Evolutionary conservation across 1,140 invertebrate genomes (phyloP).

Genomic region (Neuroterus valhalla): DNA sequence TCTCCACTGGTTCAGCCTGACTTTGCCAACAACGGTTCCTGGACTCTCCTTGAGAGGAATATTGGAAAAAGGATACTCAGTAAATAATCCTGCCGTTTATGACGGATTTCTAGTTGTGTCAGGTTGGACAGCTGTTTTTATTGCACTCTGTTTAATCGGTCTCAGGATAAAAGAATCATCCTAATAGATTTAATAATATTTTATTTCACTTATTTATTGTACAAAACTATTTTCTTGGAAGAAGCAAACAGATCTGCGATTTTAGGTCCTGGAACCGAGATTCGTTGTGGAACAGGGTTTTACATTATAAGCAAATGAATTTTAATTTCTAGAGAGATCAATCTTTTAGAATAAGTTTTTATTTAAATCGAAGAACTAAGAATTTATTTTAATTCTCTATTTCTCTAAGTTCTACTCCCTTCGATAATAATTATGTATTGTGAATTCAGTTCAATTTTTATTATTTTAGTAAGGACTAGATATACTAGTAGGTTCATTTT

Average conservation of each 20-base stretch:
- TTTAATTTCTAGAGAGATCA: too few relatives aligned
- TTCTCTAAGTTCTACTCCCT: not conserved
- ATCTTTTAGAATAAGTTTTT: not conserved
- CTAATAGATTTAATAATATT: not conserved
- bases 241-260: not conserved
- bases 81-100: slow-evolving; percentile 77
- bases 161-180: slow-evolving; percentile 55
- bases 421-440: not conserved
- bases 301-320: not conserved
- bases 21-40: slow-evolving; percentile 82
- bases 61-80: slow-evolving; percentile 78
- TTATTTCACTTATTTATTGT: not conserved
- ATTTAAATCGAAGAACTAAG: not conserved
- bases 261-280: not conserved
- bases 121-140: slow-evolving; percentile 75
- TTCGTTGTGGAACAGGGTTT: slow-evolving; percentile 20
- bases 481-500: too few relatives aligned
- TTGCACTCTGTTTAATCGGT: slow-evolving; percentile 70
- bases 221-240: not conserved
- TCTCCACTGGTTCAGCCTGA: slow-evolving; percentile 76
- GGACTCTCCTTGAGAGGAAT: slow-evolving; percentile 79
- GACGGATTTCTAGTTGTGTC: slow-evolving; percentile 77
- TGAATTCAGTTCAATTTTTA: too few relatives aligned
- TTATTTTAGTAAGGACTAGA: too few relatives aligned
- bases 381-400: slow-evolving; percentile 9